phyloP scores from a whole-genome alignment of 2,797 vertebrate genomes.

The Poeciliopsis gracilis region DNA sequence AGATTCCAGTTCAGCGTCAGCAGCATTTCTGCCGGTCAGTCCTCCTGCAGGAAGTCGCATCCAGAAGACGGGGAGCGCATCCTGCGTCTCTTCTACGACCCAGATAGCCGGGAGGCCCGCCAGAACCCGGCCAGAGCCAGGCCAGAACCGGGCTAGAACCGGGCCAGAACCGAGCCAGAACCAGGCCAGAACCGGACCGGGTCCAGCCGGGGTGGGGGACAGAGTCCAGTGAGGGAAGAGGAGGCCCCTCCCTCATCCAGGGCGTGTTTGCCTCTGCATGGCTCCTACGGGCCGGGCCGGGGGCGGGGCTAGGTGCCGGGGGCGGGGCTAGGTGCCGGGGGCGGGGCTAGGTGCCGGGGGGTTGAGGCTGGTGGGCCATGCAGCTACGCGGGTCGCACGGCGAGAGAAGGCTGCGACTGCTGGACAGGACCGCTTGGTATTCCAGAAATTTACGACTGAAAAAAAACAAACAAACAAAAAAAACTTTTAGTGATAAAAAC shows the following conservation, averaged over 20 bases:
- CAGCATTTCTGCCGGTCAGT: conserved; percentile 40
- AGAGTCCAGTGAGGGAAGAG: conserved; percentile 40
- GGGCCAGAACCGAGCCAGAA: conserved; percentile 22
- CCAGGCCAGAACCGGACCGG: conserved; percentile 10
- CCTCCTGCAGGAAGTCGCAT: conserved; percentile 42
- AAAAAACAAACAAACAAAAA: conserved; percentile 25
- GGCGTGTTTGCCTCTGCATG: conserved; percentile 47
- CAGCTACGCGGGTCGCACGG: conserved; percentile 88
- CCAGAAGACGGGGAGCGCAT: conserved; percentile 40
- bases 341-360: conserved; percentile 79
- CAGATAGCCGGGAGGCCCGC: conserved; percentile 47
- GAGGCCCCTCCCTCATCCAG: conserved; percentile 14
- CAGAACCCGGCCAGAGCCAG: conserved; percentile 15
- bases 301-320: conserved; percentile 5
- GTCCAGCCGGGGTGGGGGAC: conserved; percentile 20
- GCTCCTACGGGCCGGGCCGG: conserved; percentile 15
- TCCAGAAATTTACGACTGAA: conserved; percentile 86
- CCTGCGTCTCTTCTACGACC: conserved; percentile 60
- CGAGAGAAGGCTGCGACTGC: conserved; percentile 67
- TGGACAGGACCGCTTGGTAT: conserved; percentile 81
- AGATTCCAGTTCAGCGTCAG: conserved; percentile 41
- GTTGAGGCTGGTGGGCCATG: conserved; percentile 84
- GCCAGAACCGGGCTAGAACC: background rate
- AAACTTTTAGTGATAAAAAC: background rate
- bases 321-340: conserved; percentile 1